Percentiles rank a stretch among this genome's conserved stretches.
Conservation (phyloP, 2,888 invertebrate genomes). For the Pteria penguin region DNA sequence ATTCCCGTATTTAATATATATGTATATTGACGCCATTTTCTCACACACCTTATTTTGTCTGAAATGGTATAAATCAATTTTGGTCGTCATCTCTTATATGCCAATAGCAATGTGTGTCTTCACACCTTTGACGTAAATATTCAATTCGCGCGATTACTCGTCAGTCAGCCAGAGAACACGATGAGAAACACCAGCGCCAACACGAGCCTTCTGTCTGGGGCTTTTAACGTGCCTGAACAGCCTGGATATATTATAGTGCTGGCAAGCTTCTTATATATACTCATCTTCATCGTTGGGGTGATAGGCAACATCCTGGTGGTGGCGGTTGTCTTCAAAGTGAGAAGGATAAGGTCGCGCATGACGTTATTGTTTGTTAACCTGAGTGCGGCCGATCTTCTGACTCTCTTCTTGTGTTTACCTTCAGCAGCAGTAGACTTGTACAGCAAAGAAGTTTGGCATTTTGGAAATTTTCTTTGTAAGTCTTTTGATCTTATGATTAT, state of each 20-base stretch:
- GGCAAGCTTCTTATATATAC: constrained; percentile 50
- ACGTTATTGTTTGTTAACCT: constrained; percentile 60
- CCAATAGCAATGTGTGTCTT: no score
- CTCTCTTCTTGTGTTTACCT: constrained; percentile 61
- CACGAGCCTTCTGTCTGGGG: no score
- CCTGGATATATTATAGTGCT: constrained; percentile 53
- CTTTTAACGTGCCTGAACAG: constrained; percentile 51
- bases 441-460: constrained; percentile 60
- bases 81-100: no score
- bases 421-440: constrained; percentile 60
- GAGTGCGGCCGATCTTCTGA: constrained; percentile 61
- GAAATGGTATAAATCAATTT: no score
- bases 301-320: constrained; percentile 58
- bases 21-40: no score
- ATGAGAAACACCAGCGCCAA: no score
- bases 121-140: no score
- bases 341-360: constrained; percentile 54
- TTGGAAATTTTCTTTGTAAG: constrained; percentile 67
- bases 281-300: constrained; percentile 59
- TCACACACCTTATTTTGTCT: no score
- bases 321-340: constrained; percentile 48
- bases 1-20: no score
- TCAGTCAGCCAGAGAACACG: no score
- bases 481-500: no score
- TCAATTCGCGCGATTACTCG: no score